phyloP scores from a whole-genome alignment of 2,113 vertebrate genomes.

The Nesoenas mayeri region DNA sequence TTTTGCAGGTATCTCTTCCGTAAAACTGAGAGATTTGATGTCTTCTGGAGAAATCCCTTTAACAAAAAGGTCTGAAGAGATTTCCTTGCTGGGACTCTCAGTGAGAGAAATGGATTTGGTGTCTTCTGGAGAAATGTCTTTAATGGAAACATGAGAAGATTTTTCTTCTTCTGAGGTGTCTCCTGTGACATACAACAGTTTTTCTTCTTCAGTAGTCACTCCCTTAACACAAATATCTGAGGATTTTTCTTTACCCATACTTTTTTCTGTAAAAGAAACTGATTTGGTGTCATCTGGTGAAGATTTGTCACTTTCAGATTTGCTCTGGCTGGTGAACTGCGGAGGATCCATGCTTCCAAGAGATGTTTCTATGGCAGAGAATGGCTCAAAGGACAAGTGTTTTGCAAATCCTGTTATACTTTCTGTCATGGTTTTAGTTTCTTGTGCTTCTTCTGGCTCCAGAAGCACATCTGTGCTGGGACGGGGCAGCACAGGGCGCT shows the following conservation, averaged over 20 bases:
- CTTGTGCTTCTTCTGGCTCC: conserved; percentile 53
- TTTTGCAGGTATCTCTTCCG: conserved; percentile 51
- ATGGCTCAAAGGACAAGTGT: conserved; percentile 2
- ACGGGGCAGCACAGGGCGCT: neutral
- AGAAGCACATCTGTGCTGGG: conserved; percentile 11
- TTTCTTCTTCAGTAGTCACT: conserved; percentile 21
- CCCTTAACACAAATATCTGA: conserved; percentile 49
- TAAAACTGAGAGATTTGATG: conserved; percentile 52
- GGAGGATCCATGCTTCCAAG: neutral
- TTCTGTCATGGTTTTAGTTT: neutral
- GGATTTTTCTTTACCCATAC: conserved; percentile 48
- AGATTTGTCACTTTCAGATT: conserved; percentile 31
- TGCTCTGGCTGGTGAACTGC: conserved; percentile 32
- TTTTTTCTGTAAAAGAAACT: conserved; percentile 58
- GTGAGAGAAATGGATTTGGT: conserved; percentile 65
- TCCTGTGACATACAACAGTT: conserved; percentile 17
- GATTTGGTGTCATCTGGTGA: conserved; percentile 72
- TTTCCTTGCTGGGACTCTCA: conserved; percentile 70
- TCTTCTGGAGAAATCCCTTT: conserved; percentile 70
- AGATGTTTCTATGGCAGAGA: conserved; percentile 12
- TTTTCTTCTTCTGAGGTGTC: conserved; percentile 42
- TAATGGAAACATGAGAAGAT: neutral
- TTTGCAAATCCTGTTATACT: neutral
- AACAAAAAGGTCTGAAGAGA: conserved; percentile 65
- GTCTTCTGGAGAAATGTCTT: conserved; percentile 68